Conservation (phyloP, 2,797 vertebrate genomes). For the Brachymystax lenok region DNA sequence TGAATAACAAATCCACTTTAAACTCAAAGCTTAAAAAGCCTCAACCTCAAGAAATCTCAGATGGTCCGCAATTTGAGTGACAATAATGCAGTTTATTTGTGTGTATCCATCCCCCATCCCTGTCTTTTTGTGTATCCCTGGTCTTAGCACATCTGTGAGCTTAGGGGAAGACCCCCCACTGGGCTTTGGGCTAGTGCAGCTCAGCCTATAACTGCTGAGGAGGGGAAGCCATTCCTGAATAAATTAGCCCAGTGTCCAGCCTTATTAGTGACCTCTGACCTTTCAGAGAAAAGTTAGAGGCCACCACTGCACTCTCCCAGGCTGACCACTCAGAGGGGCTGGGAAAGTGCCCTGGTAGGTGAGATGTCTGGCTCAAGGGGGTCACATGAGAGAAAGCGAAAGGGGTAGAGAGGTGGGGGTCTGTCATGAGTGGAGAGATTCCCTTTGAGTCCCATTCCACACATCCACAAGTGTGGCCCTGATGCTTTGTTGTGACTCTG, state of each 20-base stretch:
- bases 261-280: conserved; percentile 68
- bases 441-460: conserved; percentile 49
- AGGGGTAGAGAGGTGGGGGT: conserved; percentile 37
- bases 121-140: conserved; percentile 31
- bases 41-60: neutral
- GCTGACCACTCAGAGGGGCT: conserved; percentile 59
- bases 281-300: conserved; percentile 61
- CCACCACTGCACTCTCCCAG: conserved; percentile 48
- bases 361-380: conserved; percentile 46
- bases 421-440: conserved; percentile 53
- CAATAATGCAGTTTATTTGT: neutral
- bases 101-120: conserved; percentile 19
- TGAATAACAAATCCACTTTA: neutral
- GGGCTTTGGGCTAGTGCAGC: conserved; percentile 32
- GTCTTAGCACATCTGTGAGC: conserved; percentile 42
- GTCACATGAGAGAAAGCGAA: conserved; percentile 47
- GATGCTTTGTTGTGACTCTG: conserved; percentile 58
- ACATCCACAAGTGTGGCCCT: conserved; percentile 66
- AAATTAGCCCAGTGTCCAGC: conserved; percentile 67
- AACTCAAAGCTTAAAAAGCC: neutral
- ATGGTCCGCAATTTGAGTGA: neutral
- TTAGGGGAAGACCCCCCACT: conserved; percentile 59
- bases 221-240: conserved; percentile 59
- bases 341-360: conserved; percentile 66
- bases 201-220: conserved; percentile 17